Evolutionary conservation across 2,113 vertebrate species (phyloP), one percentile per base, ranked within the genome.

Genomic region (Trichomycterus rosablanca): DNA sequence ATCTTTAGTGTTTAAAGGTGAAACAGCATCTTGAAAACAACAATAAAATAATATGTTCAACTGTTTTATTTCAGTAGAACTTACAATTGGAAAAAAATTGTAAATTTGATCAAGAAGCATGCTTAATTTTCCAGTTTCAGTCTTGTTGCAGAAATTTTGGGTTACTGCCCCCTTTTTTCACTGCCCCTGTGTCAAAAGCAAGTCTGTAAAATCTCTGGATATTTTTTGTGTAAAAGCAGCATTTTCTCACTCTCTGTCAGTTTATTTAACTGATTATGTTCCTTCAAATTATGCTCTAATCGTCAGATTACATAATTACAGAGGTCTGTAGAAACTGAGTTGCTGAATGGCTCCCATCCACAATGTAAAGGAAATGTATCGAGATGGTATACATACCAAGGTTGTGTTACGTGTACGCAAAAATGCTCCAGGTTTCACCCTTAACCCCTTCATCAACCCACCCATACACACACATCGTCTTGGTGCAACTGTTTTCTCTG

Each of bases 211-310:
- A 63, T 53, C 37, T 53, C 60, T 43, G 11, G 3, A 32, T 20
- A 52, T 62, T 62, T 4, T 61, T 9, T 23, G 75, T 51, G 37
- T 56, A 42, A 83, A 80, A 81, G 62, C 67, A 75, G 66, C 76
- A 79, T 85, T 86, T 74, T 83, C 74, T 83, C 76, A 81, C 77
- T 85, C 75, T 71, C 73, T 43, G 22, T 59, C 71, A 16, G 59
- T 84, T 85, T 84, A 63, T 76, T 79, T 80, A 74, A 78, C 72
- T 79, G 75, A 78, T 83, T 85, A 61, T 78, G 76, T 80, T 81
- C 76, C 74, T 71, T 72, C 66, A 19, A 74, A 76, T 81, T 74
- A 76, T 67, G 74, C 66, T 68, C 66, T 64, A 73, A 71, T 66
- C 18, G 55, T 54, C 78, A 68, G 77, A 80, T 76, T 75, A 70